Percentiles rank a stretch among this genome's conserved stretches.
phyloP scores from a whole-genome alignment of 2,888 invertebrate genomes.

The Ectemnius cavifrons region DNA sequence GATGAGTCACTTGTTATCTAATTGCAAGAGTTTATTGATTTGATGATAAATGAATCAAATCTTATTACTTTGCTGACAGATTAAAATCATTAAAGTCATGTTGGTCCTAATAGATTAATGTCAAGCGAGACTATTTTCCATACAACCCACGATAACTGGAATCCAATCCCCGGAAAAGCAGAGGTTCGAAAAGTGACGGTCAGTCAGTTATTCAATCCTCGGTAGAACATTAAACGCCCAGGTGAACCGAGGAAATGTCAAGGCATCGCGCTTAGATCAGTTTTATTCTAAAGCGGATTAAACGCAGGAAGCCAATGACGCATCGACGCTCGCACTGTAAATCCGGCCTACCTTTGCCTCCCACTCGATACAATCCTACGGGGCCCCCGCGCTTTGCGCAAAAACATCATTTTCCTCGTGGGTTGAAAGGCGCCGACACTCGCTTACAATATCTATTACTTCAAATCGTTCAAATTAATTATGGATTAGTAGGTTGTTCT shows the following conservation, averaged over 20 bases:
- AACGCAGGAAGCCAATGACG: conserved; percentile 52
- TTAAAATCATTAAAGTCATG: too few relatives aligned
- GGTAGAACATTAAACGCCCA: conserved; percentile 2
- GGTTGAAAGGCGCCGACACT: conserved; percentile 25
- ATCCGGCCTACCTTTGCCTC: conserved; percentile 47
- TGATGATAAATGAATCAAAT: too few relatives aligned
- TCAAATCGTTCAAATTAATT: too few relatives aligned
- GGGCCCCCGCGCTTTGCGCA: conserved; percentile 25
- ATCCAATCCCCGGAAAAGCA: too few relatives aligned
- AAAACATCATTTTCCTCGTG: conserved; percentile 34
- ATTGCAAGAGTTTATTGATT: too few relatives aligned
- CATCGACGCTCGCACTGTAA: conserved; percentile 46
- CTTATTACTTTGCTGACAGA: too few relatives aligned
- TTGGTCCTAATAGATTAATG: too few relatives aligned
- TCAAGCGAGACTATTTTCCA: too few relatives aligned
- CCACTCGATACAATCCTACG: conserved; percentile 44
- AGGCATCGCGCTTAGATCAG: conserved; percentile 15
- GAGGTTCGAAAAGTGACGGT: too few relatives aligned
- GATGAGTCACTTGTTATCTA: too few relatives aligned
- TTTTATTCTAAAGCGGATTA: conserved; percentile 49
- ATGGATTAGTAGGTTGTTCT: too few relatives aligned
- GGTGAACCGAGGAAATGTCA: not conserved
- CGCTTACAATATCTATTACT: not conserved
- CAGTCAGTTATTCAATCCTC: not conserved
- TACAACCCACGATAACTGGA: too few relatives aligned